Evolutionary conservation across 2,113 vertebrate genomes (phyloP).

Genomic region (Chionomys nivalis): DNA sequence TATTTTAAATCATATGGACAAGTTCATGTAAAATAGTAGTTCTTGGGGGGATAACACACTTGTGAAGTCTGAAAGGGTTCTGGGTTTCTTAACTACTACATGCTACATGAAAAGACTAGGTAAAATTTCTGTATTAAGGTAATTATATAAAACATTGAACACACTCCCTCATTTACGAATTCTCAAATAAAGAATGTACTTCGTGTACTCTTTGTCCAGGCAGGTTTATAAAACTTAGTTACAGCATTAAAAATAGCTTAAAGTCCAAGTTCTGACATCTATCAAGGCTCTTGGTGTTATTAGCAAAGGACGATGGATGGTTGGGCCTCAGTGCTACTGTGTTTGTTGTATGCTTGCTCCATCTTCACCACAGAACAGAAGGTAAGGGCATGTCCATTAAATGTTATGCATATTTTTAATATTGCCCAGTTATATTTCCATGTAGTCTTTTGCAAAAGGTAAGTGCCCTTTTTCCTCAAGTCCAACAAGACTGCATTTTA

Average conservation of each 20-base stretch:
- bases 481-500: background rate
- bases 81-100: background rate
- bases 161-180: background rate
- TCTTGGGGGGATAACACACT: background rate
- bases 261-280: background rate
- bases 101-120: background rate
- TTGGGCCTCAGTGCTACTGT: background rate
- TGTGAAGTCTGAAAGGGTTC: background rate
- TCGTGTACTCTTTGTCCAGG: background rate
- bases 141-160: conserved; percentile 19
- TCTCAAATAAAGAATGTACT: background rate
- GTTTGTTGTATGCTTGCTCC: background rate
- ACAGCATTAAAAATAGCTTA: background rate
- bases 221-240: background rate
- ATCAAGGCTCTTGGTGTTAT: background rate
- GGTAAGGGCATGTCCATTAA: background rate
- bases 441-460: background rate
- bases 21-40: background rate
- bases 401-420: background rate
- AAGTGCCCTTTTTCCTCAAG: background rate
- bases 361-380: background rate
- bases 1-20: background rate
- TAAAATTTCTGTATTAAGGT: background rate
- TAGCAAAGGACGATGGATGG: background rate
- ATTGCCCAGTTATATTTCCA: background rate